A percentile compares a stretch with the other conserved stretches of the same genome.
These are phyloP conservation scores for Drosophila formosana DNA, from an alignment of 2,888 invertebrate species.

Conservation along the genomic window DNA sequence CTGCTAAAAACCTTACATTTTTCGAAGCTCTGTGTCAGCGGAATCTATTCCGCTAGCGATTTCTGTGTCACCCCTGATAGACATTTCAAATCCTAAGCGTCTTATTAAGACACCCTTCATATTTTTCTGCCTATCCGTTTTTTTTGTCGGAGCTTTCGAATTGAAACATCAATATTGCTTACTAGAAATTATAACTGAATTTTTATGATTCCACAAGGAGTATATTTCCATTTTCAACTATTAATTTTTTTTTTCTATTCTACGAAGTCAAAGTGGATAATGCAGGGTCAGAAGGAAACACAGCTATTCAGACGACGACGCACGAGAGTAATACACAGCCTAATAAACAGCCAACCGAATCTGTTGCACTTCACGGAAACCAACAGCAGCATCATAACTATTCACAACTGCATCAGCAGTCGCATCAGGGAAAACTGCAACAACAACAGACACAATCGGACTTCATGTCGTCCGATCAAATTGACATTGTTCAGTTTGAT, in stretches of 20 bases:
- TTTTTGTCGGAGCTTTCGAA: too few relatives aligned
- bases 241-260: constrained; percentile 5
- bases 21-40: too few relatives aligned
- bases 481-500: not conserved
- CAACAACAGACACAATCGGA: constrained; percentile 28
- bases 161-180: too few relatives aligned
- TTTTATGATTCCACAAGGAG: too few relatives aligned
- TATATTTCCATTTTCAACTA: not conserved
- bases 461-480: constrained; percentile 17
- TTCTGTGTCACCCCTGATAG: too few relatives aligned
- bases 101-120: too few relatives aligned
- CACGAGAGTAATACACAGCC: constrained; percentile 30
- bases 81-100: too few relatives aligned
- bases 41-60: too few relatives aligned
- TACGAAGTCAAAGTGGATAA: constrained; percentile 53
- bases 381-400: constrained; percentile 5
- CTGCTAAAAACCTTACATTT: too few relatives aligned
- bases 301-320: constrained; percentile 22
- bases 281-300: constrained; percentile 36
- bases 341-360: constrained; percentile 34
- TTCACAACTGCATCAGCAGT: constrained; percentile 14
- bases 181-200: too few relatives aligned
- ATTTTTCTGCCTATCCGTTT: too few relatives aligned
- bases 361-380: constrained; percentile 23
- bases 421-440: constrained; percentile 22